These are phyloP conservation scores for Bombus superbus DNA, from an alignment of 1,140 invertebrate species.

Conservation along the genomic window DNA sequence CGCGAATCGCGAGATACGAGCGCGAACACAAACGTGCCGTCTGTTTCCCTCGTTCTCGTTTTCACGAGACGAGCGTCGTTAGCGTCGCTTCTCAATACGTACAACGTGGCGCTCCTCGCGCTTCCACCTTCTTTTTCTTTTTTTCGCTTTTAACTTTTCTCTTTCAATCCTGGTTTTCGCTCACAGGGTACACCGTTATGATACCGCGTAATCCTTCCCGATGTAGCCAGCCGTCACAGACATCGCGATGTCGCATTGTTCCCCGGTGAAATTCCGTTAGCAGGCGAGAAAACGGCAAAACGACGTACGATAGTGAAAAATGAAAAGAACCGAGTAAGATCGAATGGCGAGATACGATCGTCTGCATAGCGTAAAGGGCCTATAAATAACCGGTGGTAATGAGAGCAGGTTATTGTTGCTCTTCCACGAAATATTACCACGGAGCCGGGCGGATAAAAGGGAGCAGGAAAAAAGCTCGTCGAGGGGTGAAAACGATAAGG, in stretches of 20 bases:
- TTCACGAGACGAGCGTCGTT: constrained; percentile 3
- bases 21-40: not conserved
- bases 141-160: not conserved
- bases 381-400: constrained; percentile 3
- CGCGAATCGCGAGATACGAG: not conserved
- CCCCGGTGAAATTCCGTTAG: not conserved
- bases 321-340: not conserved
- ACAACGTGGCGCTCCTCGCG: too few relatives aligned
- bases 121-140: too few relatives aligned
- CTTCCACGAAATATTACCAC: not conserved
- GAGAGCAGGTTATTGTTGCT: constrained; percentile 11
- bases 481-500: not conserved
- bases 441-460: not conserved
- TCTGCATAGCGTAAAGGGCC: not conserved
- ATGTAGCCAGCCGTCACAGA: not conserved
- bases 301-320: not conserved
- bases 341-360: not conserved
- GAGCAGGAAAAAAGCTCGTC: not conserved
- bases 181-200: too few relatives aligned
- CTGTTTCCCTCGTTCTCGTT: not conserved
- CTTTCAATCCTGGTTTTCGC: not conserved
- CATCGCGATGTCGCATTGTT: too few relatives aligned
- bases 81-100: constrained; percentile 4
- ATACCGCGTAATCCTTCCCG: not conserved
- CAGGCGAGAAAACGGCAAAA: not conserved